These are phyloP conservation scores for Distichodus sexfasciatus DNA, from an alignment of 2,797 vertebrate genomes.

Conservation along the genomic window DNA sequence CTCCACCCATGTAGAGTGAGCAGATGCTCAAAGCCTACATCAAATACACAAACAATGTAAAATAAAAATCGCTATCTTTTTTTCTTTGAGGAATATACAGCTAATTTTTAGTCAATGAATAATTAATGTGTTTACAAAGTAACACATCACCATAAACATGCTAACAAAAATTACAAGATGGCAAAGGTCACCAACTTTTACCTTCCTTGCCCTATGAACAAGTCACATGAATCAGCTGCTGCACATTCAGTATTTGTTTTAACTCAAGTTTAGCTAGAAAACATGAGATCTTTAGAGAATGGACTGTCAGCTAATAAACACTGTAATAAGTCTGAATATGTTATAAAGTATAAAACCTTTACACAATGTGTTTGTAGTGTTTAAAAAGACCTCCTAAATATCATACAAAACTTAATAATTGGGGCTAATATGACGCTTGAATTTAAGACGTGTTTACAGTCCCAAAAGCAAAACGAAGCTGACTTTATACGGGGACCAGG, in stretches of 20 bases:
- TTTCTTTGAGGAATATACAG: not conserved
- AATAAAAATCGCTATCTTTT: slow-evolving; percentile 40
- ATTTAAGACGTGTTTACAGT: too few species aligned
- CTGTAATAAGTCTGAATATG: too few species aligned
- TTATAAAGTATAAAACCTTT: too few species aligned
- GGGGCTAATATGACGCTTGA: too few species aligned
- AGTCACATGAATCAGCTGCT: slow-evolving; percentile 1
- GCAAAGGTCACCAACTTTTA: not conserved
- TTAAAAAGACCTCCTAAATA: too few species aligned
- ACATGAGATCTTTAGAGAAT: too few species aligned
- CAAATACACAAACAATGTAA: slow-evolving; percentile 53
- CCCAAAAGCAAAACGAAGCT: too few species aligned
- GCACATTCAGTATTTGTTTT: not conserved
- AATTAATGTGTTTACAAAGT: not conserved
- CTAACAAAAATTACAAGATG: not conserved
- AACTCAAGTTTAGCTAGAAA: too few species aligned
- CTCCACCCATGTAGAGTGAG: slow-evolving; percentile 63
- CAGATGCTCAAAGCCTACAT: slow-evolving; percentile 57
- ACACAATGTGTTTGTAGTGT: too few species aligned
- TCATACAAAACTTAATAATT: too few species aligned
- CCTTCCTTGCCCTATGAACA: not conserved
- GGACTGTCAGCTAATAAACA: too few species aligned
- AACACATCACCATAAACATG: not conserved
- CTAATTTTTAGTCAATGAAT: not conserved
- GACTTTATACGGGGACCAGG: too few species aligned